Evolutionary conservation across 2,113 vertebrate species (phyloP), one percentile per base, ranked within the genome.

Genomic region (Cottus gobio): DNA sequence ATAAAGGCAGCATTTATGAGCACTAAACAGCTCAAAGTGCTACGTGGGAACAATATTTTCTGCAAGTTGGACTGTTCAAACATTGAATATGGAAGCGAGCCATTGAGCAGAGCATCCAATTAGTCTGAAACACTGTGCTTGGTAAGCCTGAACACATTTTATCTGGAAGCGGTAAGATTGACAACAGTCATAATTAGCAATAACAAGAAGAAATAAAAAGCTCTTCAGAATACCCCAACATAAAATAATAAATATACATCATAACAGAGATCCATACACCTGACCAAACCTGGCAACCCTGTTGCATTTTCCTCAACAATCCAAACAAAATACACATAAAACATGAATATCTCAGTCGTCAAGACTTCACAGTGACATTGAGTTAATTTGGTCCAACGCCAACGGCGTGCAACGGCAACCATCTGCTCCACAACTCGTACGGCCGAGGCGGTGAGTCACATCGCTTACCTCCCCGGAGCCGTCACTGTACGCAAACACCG

Each of bases 361-460:
- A 34, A 46, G 28, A 26, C 39, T 39, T 62, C 8, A 18, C 57
- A 28, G 60, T 58, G 22, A 36, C 3, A 5, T 42, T 28, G 46
- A 34, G 7, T 34, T 31, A 7, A 30, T 77, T 60, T 60, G 31
- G 50, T 65, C 1, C 56, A 31, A 66, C 57, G 62, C 48, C 50
- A 56, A n/a, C 24, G 16, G 34, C 42, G 22, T 16, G 37, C 5
- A 52, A 56, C n/a, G 54, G 10, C 64, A 20, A 60, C 61, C 76
- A 76, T 83, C 66, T 83, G 66, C 44, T 72, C 46, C 44, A 20
- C 61, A 42, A 72, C 46, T 50, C 64, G 46, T 26, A 46, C 30
- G 64, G 44, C 76, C 79, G 72, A 56, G 34, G 42, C 22, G 2
- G 8, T 63, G 72, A 15, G 22, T 68, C 63, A 74, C 60, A 13